Evolutionary conservation across 2,888 invertebrate species (phyloP), one percentile per base, ranked within the genome.

Genomic region (Lymantria dispar): DNA sequence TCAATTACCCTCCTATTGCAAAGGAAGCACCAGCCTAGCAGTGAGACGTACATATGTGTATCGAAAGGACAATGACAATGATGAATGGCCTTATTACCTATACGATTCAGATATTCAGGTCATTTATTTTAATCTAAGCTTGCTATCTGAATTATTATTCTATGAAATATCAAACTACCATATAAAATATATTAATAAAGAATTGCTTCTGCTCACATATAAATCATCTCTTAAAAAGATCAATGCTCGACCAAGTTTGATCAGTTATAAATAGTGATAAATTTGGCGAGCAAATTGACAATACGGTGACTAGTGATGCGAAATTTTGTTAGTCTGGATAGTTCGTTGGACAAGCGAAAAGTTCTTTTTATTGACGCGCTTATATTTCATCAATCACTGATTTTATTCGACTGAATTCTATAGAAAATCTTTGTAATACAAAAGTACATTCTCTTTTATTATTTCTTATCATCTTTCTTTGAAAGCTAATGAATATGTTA

Each of bases 191-290:
- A 58, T 60, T 56, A 57, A 57, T 54, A 57, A 41, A 30, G 22
- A 55, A 56, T 56, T 52, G 56, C 58, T 53, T 59, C 51, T 52
- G 50, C 50, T 45, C 58, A 56, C 58, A 43, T 39, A 45, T 56
- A 43, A 58, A 54, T 67, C 54, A 61, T 61, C 56, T 63, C 43
- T 38, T 56, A 58, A 59, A 64, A 66, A 59, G 43, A 59, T 31
- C 55, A 48, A 56, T 48, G 52, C 50, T 49, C 43, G 50, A 41
- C 54, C 47, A 47, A 58, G 60, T 63, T 70, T 61, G 58, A 63
- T 62, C 56, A 70, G 73, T 68, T 87, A 86, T 83, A 86, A 87
- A 87, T 86, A 87, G 85, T 84, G 78, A 85, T 86, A 76, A 78
- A 85, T 83, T 86, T 86, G 85, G 85, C 85, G 75, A 70, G 72